phyloP scores from a whole-genome alignment of 2,113 vertebrate species.

The Progne subis region DNA sequence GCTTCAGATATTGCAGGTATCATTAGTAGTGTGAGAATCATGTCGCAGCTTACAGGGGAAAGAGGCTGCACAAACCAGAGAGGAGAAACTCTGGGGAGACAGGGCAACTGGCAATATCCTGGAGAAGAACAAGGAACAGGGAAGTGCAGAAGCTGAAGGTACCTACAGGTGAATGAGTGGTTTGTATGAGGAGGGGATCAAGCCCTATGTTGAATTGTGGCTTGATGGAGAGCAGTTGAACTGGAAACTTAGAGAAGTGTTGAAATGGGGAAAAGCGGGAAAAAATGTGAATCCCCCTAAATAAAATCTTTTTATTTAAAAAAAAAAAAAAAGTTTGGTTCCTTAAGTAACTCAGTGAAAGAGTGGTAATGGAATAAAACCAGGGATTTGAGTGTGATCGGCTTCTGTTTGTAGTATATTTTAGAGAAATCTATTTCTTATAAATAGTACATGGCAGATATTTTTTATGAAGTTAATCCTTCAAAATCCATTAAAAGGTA shows the following conservation, averaged over 20 bases:
- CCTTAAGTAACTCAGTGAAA: not conserved
- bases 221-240: not conserved
- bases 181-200: not conserved
- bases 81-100: not conserved
- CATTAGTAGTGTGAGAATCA: not conserved
- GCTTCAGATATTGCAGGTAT: not conserved
- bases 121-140: not conserved
- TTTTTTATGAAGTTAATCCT: not conserved
- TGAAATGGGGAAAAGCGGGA: not conserved
- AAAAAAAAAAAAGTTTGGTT: not conserved
- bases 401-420: too few relatives aligned
- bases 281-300: not conserved
- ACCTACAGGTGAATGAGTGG: not conserved
- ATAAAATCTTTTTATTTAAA: not conserved
- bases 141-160: not conserved
- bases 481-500: not conserved
- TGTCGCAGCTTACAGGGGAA: not conserved
- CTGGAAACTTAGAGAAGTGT: not conserved
- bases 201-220: not conserved
- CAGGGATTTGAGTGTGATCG: not conserved
- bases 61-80: not conserved
- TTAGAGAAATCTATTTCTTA: not conserved
- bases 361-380: not conserved
- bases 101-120: not conserved
- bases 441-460: not conserved